Base-by-base conservation (phyloP, 2,797 vertebrate species). In the Peromyscus attwateri region DNA sequence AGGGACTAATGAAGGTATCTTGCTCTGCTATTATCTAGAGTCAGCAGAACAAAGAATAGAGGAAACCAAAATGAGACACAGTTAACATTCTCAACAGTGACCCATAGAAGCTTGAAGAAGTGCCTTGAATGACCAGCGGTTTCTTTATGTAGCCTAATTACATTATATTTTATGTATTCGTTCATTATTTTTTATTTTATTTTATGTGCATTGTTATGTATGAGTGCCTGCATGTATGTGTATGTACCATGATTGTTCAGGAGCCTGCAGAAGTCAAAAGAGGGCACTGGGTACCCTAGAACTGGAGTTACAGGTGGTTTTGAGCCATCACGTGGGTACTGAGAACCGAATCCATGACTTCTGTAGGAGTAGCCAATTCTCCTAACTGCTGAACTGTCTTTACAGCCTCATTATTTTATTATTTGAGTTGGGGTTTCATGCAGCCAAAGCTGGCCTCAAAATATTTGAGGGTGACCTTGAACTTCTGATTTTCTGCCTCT, bases 1-100 rank as follows among this genome's bases (percentile, higher is more conserved):
- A 91, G 49, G 8, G 83, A 52, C 37, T n/a, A 49, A 89, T 83
- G 66, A 95, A 95, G 92, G 82, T 68, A 25, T 23, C 75, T 62
- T 83, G 92, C 87, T 76, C 91, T 71, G 1, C 62, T 34, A 82
- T 91, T 94, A 95, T 89, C 83, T 80, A 57, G 81, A 70, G 27
- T 16, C 49, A 66, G 79, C 60, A 95, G 88, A 77, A 34, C 1
- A 9, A 43, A 94, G 66, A 89, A 73, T 5, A 64, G 55, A 85
- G 43, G 12, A 37, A 73, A 49, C 19, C 76, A 55, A 96, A 93
- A 57, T 57, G 70, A 76, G 75, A 81, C 68, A 75, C 0, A 84
- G 57, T 4, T 40, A 29, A 43, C n/a, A 27, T 31, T 89, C 93
- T 83, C 83, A 87, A 34, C 62, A 23, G 25, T 21, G 46, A 64